A percentile compares a stretch with the other conserved stretches of the same genome.
phyloP scores from a whole-genome alignment of 2,113 vertebrate species.

The Eira barbara region DNA sequence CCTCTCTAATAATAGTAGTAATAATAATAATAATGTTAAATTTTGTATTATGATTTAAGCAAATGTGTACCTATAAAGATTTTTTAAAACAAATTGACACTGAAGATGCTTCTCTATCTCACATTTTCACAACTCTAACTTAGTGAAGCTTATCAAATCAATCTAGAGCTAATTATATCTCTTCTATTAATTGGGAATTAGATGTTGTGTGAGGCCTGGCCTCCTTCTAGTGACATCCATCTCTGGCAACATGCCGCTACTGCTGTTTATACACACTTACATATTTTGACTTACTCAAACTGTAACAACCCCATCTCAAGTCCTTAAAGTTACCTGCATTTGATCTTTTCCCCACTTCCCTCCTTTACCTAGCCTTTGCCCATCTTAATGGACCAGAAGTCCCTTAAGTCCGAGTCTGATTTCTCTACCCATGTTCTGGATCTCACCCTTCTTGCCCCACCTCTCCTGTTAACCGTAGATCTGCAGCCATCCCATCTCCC shows the following conservation, averaged over 20 bases:
- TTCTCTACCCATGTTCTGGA: background rate
- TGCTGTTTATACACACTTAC: background rate
- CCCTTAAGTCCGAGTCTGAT: background rate
- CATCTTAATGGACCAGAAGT: background rate
- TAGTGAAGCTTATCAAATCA: background rate
- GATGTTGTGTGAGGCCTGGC: background rate
- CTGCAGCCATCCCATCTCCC: background rate
- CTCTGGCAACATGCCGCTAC: background rate
- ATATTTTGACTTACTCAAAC: background rate
- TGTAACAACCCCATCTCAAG: background rate
- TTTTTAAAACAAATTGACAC: background rate
- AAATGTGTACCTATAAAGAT: background rate
- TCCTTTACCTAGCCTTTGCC: background rate
- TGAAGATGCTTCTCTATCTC: background rate
- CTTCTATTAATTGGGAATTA: background rate
- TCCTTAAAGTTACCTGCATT: background rate
- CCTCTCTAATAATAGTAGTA: too few species aligned
- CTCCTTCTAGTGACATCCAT: background rate
- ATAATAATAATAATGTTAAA: background rate
- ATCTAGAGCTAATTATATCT: background rate
- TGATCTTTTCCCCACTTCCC: background rate
- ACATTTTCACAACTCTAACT: background rate
- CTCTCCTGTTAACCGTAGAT: background rate
- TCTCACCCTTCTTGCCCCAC: background rate
- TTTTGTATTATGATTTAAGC: slow-evolving; percentile 1